A percentile compares a stretch with the other conserved stretches of the same genome.
Evolutionary conservation across 2,113 vertebrate species (phyloP).

Genomic region (Halcyon malimbica): DNA sequence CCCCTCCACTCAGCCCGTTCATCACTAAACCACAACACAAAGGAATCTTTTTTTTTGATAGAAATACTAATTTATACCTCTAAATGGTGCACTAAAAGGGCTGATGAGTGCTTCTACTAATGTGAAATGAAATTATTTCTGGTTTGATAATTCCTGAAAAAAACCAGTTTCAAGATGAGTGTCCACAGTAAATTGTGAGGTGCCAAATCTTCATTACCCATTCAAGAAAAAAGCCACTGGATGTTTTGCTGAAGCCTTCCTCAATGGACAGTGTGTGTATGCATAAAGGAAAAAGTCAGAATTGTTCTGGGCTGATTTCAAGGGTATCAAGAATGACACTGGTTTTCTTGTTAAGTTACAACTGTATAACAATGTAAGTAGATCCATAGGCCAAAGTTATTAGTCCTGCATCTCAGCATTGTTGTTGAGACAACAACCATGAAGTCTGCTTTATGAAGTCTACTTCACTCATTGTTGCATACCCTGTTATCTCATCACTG

Average conservation of each 20-base stretch:
- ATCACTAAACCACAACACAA: no score
- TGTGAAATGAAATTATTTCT: background rate
- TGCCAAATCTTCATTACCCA: background rate
- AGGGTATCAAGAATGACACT: background rate
- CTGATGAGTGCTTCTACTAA: background rate
- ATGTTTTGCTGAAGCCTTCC: background rate
- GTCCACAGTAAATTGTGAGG: background rate
- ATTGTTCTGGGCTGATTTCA: background rate
- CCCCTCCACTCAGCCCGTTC: no score
- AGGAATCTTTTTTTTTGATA: no score
- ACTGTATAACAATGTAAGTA: background rate
- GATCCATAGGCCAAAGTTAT: background rate
- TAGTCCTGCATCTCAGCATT: background rate
- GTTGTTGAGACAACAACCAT: background rate
- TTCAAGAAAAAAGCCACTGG: background rate
- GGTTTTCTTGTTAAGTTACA: background rate
- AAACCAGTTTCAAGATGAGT: background rate
- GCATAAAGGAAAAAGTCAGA: background rate
- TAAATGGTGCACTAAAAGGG: background rate
- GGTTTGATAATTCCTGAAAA: background rate
- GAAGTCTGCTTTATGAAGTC: background rate
- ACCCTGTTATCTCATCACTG: rapidly evolving
- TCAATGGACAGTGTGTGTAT: background rate
- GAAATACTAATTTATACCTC: background rate
- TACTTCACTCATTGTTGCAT: background rate